A percentile compares a stretch with the other conserved stretches of the same genome.
These are phyloP conservation scores for Macquaria ambigua DNA, from an alignment of 2,113 vertebrate genomes.

Conservation along the genomic window DNA sequence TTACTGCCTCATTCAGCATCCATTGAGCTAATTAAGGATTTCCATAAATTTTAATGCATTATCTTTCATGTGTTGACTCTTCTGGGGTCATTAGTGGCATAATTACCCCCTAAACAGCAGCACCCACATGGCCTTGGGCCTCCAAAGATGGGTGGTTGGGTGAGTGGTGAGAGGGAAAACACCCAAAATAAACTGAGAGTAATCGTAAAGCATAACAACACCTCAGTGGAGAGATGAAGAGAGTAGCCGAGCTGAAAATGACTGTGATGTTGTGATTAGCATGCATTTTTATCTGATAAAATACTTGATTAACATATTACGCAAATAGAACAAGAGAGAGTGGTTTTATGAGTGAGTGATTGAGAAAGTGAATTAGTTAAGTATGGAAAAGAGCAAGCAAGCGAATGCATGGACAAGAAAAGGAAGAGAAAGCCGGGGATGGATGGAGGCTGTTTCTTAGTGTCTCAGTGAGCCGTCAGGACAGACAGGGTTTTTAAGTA, in stretches of 20 bases:
- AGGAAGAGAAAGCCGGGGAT: constrained; percentile 31
- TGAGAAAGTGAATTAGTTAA: constrained; percentile 30
- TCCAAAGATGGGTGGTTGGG: constrained; percentile 23
- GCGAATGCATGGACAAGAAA: constrained; percentile 8
- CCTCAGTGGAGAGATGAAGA: constrained; percentile 18
- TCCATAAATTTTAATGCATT: constrained; percentile 84
- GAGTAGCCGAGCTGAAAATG: background rate
- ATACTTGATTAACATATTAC: constrained; percentile 43
- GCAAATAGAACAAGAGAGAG: constrained; percentile 11
- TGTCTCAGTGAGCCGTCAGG: constrained; percentile 56
- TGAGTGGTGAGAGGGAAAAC: constrained; percentile 16
- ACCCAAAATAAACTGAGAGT: constrained; percentile 32
- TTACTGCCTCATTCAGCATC: constrained; percentile 74
- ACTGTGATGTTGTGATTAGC: constrained; percentile 33
- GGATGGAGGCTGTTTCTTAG: constrained; percentile 34
- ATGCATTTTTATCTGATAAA: constrained; percentile 36
- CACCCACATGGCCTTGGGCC: constrained; percentile 67
- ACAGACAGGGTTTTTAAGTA: constrained; percentile 74
- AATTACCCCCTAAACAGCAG: constrained; percentile 77
- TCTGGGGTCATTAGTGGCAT: constrained; percentile 81
- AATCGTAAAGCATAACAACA: constrained; percentile 26
- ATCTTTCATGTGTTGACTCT: constrained; percentile 83
- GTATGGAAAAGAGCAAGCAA: constrained; percentile 16
- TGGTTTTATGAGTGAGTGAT: constrained; percentile 21
- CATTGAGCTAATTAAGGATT: constrained; percentile 82